phyloP scores from a whole-genome alignment of 2,797 vertebrate species.

The Malacoctenus gilli region DNA sequence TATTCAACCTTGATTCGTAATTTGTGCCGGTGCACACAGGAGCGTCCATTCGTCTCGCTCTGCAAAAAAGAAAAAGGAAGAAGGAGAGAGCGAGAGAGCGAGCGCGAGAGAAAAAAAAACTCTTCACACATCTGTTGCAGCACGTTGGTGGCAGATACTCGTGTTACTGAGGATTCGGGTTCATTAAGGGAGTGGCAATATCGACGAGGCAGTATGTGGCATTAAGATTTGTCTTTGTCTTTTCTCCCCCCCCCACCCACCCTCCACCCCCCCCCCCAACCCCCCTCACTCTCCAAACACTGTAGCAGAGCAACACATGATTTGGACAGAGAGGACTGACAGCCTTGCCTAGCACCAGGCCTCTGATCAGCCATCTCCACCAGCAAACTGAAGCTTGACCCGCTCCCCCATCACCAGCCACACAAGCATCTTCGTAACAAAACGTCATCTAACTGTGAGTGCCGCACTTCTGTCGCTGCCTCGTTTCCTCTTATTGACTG shows the following conservation, averaged over 20 bases:
- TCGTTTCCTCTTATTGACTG: background rate
- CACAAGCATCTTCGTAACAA: slow-evolving; percentile 73
- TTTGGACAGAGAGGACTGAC: slow-evolving; percentile 78
- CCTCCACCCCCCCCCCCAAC: slow-evolving; percentile 48
- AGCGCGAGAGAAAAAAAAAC: too few species aligned
- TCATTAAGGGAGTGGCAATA: slow-evolving; percentile 79
- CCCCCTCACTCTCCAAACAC: slow-evolving; percentile 60
- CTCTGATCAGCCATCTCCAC: slow-evolving; percentile 78
- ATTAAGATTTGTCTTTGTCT: slow-evolving; percentile 79
- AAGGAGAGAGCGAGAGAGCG: too few species aligned
- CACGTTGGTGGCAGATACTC: slow-evolving; percentile 57
- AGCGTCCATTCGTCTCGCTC: slow-evolving; percentile 57
- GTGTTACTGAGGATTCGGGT: slow-evolving; percentile 64
- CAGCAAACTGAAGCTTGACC: slow-evolving; percentile 79
- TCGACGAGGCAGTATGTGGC: slow-evolving; percentile 71
- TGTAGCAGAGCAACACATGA: slow-evolving; percentile 77
- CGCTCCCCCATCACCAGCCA: slow-evolving; percentile 75
- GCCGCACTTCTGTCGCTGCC: slow-evolving; percentile 5
- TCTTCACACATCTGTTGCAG: slow-evolving; percentile 78
- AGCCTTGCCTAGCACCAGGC: slow-evolving; percentile 76
- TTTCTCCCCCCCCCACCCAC: slow-evolving; percentile 47
- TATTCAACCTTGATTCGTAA: slow-evolving; percentile 68
- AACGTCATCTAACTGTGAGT: slow-evolving; percentile 81
- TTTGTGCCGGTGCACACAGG: slow-evolving; percentile 59
- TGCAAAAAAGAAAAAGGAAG: too few species aligned